phyloP scores from a whole-genome alignment of 2,113 vertebrate species.

The Scolopax mira region DNA sequence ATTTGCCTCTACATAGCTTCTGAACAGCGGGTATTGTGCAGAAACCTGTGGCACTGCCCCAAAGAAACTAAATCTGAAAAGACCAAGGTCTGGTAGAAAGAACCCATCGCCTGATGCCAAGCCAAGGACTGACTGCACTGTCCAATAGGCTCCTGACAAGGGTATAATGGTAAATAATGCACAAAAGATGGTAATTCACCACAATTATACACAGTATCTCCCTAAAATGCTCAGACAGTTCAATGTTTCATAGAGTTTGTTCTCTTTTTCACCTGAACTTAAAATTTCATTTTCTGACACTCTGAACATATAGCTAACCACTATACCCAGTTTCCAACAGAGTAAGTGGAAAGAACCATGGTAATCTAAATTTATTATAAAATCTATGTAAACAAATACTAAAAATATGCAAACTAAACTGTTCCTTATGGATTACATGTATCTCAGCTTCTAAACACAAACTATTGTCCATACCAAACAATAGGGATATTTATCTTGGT shows the following conservation, averaged over 20 bases:
- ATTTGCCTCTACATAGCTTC: not conserved
- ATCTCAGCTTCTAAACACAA: not conserved
- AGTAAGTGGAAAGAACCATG: not conserved
- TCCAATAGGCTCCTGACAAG: not conserved
- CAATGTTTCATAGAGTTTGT: not conserved
- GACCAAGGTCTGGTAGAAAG: not conserved
- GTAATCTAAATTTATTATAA: not conserved
- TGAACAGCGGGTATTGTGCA: not conserved
- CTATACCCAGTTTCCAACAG: not conserved
- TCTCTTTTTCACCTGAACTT: not conserved
- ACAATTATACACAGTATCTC: not conserved
- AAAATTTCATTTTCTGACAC: not conserved
- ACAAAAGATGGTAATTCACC: not conserved
- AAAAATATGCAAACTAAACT: not conserved
- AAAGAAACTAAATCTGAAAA: not conserved
- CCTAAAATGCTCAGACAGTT: not conserved
- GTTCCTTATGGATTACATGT: not conserved
- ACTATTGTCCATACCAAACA: not conserved
- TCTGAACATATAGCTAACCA: not conserved
- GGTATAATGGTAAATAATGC: not conserved
- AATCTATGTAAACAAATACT: not conserved
- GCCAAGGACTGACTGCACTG: not conserved
- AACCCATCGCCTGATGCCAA: not conserved
- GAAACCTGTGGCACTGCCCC: not conserved
- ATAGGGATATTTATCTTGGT: not conserved